A percentile compares a stretch with the other conserved stretches of the same genome.
These are phyloP conservation scores for Rhinopithecus roxellana DNA, from an alignment of 2,113 vertebrate genomes.

Conservation along the genomic window DNA sequence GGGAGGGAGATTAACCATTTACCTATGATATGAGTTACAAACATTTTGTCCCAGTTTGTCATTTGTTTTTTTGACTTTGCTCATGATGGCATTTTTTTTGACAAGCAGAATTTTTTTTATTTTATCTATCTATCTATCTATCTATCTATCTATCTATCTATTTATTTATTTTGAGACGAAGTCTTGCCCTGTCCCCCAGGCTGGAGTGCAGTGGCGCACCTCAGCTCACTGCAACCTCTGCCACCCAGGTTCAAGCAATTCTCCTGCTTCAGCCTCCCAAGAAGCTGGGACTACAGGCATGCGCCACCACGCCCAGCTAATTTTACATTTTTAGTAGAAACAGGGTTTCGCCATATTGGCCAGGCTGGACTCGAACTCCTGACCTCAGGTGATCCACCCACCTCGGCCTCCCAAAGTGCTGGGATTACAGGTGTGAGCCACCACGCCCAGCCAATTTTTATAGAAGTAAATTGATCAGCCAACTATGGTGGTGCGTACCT, in stretches of 20 bases:
- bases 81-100: not conserved
- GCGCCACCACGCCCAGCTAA: not conserved
- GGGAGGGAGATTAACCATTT: not conserved
- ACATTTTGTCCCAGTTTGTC: not conserved
- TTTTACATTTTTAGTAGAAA: not conserved
- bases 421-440: too few relatives aligned
- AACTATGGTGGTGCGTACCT: accelerated
- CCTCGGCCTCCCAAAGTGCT: not conserved
- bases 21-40: not conserved
- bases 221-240: not conserved
- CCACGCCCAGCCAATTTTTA: not conserved
- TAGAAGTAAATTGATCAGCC: not conserved
- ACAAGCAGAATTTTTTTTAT: not conserved
- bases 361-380: not conserved
- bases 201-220: not conserved
- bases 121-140: not conserved
- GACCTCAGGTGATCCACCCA: not conserved
- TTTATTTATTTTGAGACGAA: not conserved
- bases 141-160: not conserved
- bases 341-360: not conserved
- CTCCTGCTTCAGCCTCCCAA: not conserved
- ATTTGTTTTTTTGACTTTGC: not conserved
- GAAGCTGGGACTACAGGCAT: not conserved
- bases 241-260: not conserved
- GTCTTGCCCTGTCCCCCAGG: not conserved